Evolutionary conservation across 2,797 vertebrate genomes (phyloP).

Genomic region (Pseudocheirus occidentalis): DNA sequence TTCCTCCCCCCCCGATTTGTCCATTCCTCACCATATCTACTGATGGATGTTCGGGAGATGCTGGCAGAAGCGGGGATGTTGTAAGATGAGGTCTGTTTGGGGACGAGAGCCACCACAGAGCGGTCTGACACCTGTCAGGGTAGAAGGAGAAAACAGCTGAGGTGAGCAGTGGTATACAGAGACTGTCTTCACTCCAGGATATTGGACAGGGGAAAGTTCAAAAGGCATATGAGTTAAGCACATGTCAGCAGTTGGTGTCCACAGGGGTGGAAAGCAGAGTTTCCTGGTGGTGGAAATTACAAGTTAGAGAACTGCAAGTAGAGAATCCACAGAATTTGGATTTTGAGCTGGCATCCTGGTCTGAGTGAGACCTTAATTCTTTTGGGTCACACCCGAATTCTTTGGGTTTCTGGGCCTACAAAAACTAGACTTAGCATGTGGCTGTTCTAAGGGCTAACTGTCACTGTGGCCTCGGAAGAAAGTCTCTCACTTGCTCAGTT

Average conservation of each 20-base stretch:
- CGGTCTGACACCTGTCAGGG: conserved; percentile 94
- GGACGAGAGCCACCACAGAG: conserved; percentile 95
- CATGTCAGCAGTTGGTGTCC: accelerated
- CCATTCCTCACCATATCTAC: conserved; percentile 93
- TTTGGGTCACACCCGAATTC: conserved; percentile 9
- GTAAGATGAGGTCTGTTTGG: conserved; percentile 98
- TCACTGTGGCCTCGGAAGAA: neutral
- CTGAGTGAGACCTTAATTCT: conserved; percentile 18
- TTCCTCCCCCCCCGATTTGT: too few relatives aligned
- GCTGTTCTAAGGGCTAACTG: neutral
- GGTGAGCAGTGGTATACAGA: neutral
- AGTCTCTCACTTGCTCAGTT: neutral
- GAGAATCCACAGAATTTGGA: neutral
- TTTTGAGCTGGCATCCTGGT: conserved; percentile 48
- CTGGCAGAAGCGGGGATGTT: conserved; percentile 97
- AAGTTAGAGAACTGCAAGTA: neutral
- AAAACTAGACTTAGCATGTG: neutral
- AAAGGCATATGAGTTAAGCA: neutral
- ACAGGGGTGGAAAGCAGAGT: neutral
- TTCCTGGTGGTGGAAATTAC: neutral
- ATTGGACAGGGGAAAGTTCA: neutral
- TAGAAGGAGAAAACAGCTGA: neutral
- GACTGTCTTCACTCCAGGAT: neutral
- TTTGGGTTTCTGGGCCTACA: neutral
- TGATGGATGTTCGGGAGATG: conserved; percentile 96